These are phyloP conservation scores for Metacarcinus magister DNA, from an alignment of 2,888 invertebrate genomes.

Conservation along the genomic window DNA sequence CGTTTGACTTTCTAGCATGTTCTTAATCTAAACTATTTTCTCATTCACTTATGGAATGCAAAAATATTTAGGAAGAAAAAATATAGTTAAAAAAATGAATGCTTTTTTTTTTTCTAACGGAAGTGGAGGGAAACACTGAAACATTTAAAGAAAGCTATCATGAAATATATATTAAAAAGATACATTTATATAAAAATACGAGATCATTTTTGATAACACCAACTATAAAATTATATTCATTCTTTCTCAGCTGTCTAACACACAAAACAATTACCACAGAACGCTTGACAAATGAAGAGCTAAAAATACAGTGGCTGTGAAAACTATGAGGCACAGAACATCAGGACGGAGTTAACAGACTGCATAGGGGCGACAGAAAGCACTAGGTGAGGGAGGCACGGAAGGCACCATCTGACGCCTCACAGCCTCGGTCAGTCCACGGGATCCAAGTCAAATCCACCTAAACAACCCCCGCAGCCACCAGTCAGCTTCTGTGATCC, in stretches of 20 bases:
- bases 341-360: not conserved
- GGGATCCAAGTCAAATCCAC: not conserved
- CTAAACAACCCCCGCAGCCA: not conserved
- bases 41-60: not conserved
- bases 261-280: not conserved
- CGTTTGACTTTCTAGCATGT: not conserved
- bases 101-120: not conserved
- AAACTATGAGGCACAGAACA: not conserved
- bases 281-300: too few species aligned
- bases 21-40: not conserved
- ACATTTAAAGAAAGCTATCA: not conserved
- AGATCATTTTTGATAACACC: not conserved
- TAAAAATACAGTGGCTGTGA: not conserved
- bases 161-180: not conserved
- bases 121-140: not conserved
- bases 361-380: not conserved
- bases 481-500: constrained; percentile 7
- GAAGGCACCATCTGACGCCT: not conserved
- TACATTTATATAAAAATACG: not conserved
- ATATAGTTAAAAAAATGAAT: too few species aligned
- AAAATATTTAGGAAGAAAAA: too few species aligned
- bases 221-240: not conserved
- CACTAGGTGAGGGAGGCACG: not conserved
- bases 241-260: not conserved
- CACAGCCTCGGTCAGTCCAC: not conserved